phyloP scores from a whole-genome alignment of 2,888 invertebrate species.

The Rhogogaster chlorosoma region DNA sequence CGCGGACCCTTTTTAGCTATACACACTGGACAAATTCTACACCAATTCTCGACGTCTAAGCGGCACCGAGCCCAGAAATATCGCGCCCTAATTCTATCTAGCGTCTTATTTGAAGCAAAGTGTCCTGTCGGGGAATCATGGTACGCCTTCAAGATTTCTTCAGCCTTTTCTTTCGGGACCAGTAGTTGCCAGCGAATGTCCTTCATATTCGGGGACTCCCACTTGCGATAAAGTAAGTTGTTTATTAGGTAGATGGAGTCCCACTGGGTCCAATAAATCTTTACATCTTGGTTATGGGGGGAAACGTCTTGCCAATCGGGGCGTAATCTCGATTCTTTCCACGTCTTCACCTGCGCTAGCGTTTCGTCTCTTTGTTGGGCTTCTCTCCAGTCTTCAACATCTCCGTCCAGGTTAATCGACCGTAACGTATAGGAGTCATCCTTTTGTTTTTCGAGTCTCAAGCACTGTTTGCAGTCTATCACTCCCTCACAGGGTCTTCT shows the following conservation, averaged over 20 bases:
- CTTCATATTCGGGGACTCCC: constrained; percentile 52
- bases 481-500: constrained; percentile 57
- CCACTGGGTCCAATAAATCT: constrained; percentile 59
- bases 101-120: constrained; percentile 63
- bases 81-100: constrained; percentile 59
- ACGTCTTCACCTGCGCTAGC: not conserved
- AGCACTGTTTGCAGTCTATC: constrained; percentile 48
- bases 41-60: constrained; percentile 58
- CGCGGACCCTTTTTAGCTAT: constrained; percentile 58
- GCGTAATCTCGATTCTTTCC: constrained; percentile 21
- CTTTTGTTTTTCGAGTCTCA: constrained; percentile 8
- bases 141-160: constrained; percentile 46
- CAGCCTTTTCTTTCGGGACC: constrained; percentile 49
- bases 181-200: constrained; percentile 46
- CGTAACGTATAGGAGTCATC: not conserved
- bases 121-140: constrained; percentile 56
- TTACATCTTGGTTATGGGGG: constrained; percentile 11
- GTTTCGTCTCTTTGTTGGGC: constrained; percentile 14
- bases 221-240: constrained; percentile 52
- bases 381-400: not conserved
- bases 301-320: constrained; percentile 56
- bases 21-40: constrained; percentile 58
- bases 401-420: not conserved
- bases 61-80: constrained; percentile 59
- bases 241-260: constrained; percentile 56